Base-by-base conservation (phyloP, 2,888 invertebrate species). In the Drosophila lutescens region DNA sequence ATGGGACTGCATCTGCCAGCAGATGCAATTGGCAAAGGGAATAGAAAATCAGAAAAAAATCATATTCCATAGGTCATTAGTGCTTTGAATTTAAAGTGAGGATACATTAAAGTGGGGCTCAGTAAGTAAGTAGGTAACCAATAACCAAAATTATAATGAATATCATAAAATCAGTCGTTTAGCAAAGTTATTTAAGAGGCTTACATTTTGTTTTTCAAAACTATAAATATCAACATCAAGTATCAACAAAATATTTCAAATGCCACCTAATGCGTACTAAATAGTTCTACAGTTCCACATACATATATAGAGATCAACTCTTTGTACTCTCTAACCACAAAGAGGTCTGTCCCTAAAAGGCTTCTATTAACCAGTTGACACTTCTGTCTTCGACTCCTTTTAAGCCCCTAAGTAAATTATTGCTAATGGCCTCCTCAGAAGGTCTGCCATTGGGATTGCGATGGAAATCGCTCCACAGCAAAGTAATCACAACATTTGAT, bases 401-500 rank as follows among this genome's bases (percentile, higher is more conserved):
- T 76, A 85, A 85, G 78, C 83, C 80, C 86, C 82, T 85, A 82
- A 83, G 77, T 73, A 88, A 85, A 85, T 85, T 86, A 88, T 77
- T 68, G 74, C 86, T 88, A 88, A 88, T 85, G 85, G 80, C 70
- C 65, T 65, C 67, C 82, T 74, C 76, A 79, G 73, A 86, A 56
- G 47, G 55, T 62, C 54, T 56, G 51, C 32, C 20, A 51, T n/a
- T 9, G 43, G 32, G 46, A 44, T 20, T 51, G 23, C 49, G 38
- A 56, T n/a, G 38, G 59, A 70, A 77, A 72, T 77, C 78, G 81
- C 79, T 77, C 62, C 74, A 46, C 38, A 85, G 82, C 78, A 87
- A 86, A 80, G 85, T 87, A 90, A 88, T 90, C 90, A 87, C 84
- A 83, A 85, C 77, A 80, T 81, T 89, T 91, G 91, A 91, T 91